Evolutionary conservation across 1,140 invertebrate genomes (phyloP), one percentile per base, ranked within the genome.

Genomic region (Potamilus streckersoni): DNA sequence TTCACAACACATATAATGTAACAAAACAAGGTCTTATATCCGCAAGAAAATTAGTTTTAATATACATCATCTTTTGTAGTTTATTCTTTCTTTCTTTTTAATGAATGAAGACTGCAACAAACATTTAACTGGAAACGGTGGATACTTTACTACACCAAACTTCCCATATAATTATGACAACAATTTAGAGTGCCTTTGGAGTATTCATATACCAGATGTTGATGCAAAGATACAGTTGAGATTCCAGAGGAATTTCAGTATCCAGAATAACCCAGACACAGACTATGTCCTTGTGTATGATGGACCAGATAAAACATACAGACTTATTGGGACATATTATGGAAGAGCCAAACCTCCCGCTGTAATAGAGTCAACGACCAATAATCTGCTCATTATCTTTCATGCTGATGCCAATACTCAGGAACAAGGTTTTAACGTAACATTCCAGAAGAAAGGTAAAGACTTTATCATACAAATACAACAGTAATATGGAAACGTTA

Each of bases 391-490:
- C 8, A 58, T 85, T 61, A 69, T 75, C 2, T 84, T 85, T 62
- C 70, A 78, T 59, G 75, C 81, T 27, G 76, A 82, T 64, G 61
- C 66, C 31, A 61, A 61, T 20, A 56, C 74, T 56, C 55, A 66
- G 55, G 76, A 77, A n/a, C 73, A 66, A 56, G 83, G 83, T 68
- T 85, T 84, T 70, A 84, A 81, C 67, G 64, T 79, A 56, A 81
- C 83, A 16, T 85, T 79, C 74, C 84, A 84, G 66, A 78, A 79
- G 60, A 84, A 83, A 81, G 84, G 84, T 85, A 62, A 76, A 3
- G 49, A 5, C 31, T 16, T 55, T 20, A 49, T 56, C 38, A 60
- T 23, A 14, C 17, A 13, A 23, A 3, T 38, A 38, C 38, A 38
- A 38, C 38, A 6, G 38, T 38, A 38, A 38, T 38, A 38, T 4